Evolutionary conservation across 2,888 invertebrate genomes (phyloP).

Genomic region (Cistogaster globosa): DNA sequence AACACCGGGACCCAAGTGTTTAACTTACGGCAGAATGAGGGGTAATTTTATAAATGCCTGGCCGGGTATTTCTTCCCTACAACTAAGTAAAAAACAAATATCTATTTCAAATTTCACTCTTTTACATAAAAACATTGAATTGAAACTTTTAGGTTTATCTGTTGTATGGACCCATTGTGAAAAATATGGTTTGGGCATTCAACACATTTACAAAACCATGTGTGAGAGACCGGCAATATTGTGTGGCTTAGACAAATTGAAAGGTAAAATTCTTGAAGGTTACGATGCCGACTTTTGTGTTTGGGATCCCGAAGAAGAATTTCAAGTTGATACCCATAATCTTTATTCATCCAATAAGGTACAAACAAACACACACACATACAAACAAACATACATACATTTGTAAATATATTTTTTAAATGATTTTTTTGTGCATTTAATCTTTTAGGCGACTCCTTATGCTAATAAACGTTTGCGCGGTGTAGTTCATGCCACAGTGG

Average conservation of each 20-base stretch:
- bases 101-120: neutral
- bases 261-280: constrained; percentile 86
- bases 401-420: too few species aligned
- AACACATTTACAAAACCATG: constrained; percentile 85
- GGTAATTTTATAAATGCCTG: constrained; percentile 88
- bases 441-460: constrained; percentile 87
- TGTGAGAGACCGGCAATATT: constrained; percentile 86
- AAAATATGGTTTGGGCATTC: constrained; percentile 84
- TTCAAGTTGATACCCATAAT: constrained; percentile 84
- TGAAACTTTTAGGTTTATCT: constrained; percentile 84
- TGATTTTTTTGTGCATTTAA: neutral
- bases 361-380: neutral
- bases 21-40: constrained; percentile 81
- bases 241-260: constrained; percentile 85
- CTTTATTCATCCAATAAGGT: constrained; percentile 89
- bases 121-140: neutral
- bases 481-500: constrained; percentile 86
- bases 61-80: constrained; percentile 90
- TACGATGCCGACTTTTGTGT: constrained; percentile 89
- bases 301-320: constrained; percentile 87
- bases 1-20: constrained; percentile 86
- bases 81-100: constrained; percentile 84
- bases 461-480: constrained; percentile 85
- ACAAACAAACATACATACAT: too few species aligned
- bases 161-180: constrained; percentile 88